These are phyloP conservation scores for Cerceris rybyensis DNA, from an alignment of 2,888 invertebrate species.

Conservation along the genomic window DNA sequence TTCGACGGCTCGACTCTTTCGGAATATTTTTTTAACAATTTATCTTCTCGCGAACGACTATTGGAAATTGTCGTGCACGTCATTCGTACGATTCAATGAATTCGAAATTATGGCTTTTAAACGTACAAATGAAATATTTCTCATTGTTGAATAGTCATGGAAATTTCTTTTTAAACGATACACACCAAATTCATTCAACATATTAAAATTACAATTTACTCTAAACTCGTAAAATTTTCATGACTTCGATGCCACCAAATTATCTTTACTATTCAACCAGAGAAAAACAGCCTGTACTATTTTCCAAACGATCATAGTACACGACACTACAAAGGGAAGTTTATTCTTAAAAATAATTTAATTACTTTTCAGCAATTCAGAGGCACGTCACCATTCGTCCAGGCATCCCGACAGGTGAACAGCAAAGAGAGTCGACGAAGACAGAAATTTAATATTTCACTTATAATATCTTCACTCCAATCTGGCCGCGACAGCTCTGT, in stretches of 20 bases:
- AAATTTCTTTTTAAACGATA: too few species aligned
- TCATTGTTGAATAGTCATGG: not conserved
- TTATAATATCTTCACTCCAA: slow-evolving; percentile 77
- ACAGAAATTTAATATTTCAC: slow-evolving; percentile 76
- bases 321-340: not conserved
- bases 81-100: slow-evolving; percentile 44
- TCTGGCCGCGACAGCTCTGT: slow-evolving; percentile 75
- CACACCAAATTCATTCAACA: too few species aligned
- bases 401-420: slow-evolving; percentile 51
- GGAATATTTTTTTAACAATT: slow-evolving; percentile 65
- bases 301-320: too few species aligned
- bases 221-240: too few species aligned
- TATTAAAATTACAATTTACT: too few species aligned
- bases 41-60: slow-evolving; percentile 42
- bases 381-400: slow-evolving; percentile 29
- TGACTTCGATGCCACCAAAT: too few species aligned
- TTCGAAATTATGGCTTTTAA: slow-evolving; percentile 7
- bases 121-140: not conserved
- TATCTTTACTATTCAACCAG: too few species aligned
- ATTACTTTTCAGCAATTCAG: slow-evolving; percentile 40
- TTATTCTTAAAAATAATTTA: slow-evolving; percentile 31
- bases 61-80: slow-evolving; percentile 33
- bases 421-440: slow-evolving; percentile 43
- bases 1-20: slow-evolving; percentile 26
- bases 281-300: too few species aligned